Evolutionary conservation across 2,113 vertebrate species (phyloP).

Genomic region (Ochotona curzoniae): DNA sequence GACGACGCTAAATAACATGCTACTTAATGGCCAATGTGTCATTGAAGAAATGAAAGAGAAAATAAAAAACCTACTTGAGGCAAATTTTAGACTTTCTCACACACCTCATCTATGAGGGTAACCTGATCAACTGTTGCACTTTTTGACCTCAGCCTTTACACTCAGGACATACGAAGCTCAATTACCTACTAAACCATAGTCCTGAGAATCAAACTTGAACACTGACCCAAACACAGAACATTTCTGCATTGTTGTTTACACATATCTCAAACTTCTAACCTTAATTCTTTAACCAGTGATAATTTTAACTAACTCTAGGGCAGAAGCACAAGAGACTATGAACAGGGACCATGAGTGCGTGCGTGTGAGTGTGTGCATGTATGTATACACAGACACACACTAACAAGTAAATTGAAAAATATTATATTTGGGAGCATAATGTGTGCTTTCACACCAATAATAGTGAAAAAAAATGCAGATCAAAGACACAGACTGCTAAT

Average conservation of each 20-base stretch:
- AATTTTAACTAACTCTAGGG: neutral
- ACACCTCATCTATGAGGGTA: neutral
- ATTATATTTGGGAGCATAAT: neutral
- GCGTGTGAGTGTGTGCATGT: too few species aligned
- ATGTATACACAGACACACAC: neutral
- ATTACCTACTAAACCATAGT: too few species aligned
- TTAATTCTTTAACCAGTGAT: neutral
- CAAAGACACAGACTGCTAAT: neutral
- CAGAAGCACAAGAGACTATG: neutral
- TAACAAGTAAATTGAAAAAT: neutral
- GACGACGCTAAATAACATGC: too few species aligned
- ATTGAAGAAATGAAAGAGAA: too few species aligned
- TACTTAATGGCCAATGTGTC: too few species aligned
- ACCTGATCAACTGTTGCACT: accelerated
- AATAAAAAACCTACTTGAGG: too few species aligned
- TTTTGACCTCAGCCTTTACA: neutral
- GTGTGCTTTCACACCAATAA: neutral
- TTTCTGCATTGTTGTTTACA: neutral
- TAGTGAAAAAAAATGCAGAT: neutral
- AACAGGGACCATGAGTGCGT: neutral
- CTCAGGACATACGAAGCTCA: neutral
- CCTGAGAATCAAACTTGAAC: neutral
- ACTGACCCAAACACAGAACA: neutral
- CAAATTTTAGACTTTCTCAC: too few species aligned
- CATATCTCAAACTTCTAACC: neutral